phyloP scores from a whole-genome alignment of 1,140 invertebrate species.

The Macrosteles quadrilineatus region DNA sequence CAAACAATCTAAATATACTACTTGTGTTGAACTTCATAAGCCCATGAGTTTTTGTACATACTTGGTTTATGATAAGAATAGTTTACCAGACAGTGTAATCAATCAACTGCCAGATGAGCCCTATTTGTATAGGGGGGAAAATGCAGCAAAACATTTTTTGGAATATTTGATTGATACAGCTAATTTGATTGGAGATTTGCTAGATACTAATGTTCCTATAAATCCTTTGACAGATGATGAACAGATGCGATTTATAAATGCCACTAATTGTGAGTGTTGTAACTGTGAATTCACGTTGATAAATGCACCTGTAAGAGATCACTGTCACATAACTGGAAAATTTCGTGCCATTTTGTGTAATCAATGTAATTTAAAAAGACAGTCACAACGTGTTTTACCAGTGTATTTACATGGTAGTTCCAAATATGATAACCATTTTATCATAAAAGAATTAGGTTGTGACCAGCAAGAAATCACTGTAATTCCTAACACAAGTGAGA shows the following conservation, averaged over 20 bases:
- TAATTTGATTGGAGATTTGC: conserved; percentile 11
- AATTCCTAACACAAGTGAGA: conserved; percentile 27
- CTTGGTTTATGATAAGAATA: conserved; percentile 8
- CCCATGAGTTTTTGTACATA: conserved; percentile 28
- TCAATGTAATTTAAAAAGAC: conserved; percentile 24
- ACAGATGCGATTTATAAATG: neutral
- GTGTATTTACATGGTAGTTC: conserved; percentile 23
- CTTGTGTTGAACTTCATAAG: conserved; percentile 4
- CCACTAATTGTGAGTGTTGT: conserved; percentile 17
- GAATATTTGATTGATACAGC: conserved; percentile 1
- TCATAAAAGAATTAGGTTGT: conserved; percentile 25
- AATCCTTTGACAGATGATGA: neutral
- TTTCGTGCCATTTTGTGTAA: conserved; percentile 11
- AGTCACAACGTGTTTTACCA: conserved; percentile 9
- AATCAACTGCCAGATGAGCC: conserved; percentile 18
- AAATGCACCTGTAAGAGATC: neutral
- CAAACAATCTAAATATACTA: conserved; percentile 4
- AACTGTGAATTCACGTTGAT: conserved; percentile 10
- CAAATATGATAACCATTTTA: conserved; percentile 30
- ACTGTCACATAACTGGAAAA: conserved; percentile 20
- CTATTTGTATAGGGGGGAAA: conserved; percentile 20
- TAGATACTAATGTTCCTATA: neutral
- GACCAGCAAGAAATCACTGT: conserved; percentile 19
- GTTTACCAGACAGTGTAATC: conserved; percentile 9
- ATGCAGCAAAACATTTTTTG: conserved; percentile 16